These are phyloP conservation scores for Tachysurus vachellii DNA, from an alignment of 2,113 vertebrate species.

Conservation along the genomic window DNA sequence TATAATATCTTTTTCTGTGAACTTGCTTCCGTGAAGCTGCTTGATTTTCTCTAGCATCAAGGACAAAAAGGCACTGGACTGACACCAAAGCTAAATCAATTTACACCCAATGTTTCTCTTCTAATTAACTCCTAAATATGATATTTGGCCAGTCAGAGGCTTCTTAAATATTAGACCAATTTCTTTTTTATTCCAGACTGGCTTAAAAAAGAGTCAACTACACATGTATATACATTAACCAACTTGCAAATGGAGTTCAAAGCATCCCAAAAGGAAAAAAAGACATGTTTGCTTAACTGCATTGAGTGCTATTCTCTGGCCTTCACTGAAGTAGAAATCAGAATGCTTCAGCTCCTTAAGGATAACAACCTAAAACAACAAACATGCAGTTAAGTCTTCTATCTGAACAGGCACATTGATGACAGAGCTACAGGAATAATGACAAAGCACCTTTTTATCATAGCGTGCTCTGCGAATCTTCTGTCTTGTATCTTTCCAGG, in stretches of 20 bases:
- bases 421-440: background rate
- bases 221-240: background rate
- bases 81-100: background rate
- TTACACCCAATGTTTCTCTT: background rate
- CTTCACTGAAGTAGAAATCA: conserved; percentile 87
- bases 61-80: background rate
- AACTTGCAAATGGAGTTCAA: background rate
- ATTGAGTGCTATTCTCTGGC: conserved; percentile 89
- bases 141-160: background rate
- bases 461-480: conserved; percentile 84
- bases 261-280: background rate
- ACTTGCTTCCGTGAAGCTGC: background rate
- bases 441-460: conserved; percentile 84
- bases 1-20: background rate
- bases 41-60: background rate
- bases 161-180: background rate
- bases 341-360: conserved; percentile 87
- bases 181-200: background rate
- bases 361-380: conserved; percentile 80
- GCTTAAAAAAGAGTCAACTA: background rate
- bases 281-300: conserved; percentile 68
- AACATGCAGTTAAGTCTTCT: background rate
- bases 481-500: conserved; percentile 73
- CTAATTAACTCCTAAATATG: background rate
- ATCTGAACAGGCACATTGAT: background rate